phyloP scores from a whole-genome alignment of 1,140 invertebrate species.

The Antheraea pernyi region DNA sequence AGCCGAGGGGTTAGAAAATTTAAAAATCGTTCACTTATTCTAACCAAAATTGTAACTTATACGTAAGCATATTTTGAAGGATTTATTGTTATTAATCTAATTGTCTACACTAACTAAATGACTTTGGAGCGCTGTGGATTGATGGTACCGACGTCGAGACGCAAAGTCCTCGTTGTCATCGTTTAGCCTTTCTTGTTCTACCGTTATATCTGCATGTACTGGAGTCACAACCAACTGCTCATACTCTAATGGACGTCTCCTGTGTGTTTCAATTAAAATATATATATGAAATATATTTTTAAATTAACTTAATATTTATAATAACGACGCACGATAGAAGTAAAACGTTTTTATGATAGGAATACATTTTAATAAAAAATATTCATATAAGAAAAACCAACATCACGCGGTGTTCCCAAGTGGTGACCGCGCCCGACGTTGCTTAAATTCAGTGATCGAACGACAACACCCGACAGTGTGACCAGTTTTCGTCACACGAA shows the following conservation, averaged over 20 bases:
- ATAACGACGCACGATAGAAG: neutral
- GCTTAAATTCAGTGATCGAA: too few species aligned
- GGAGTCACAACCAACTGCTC: conserved; percentile 95
- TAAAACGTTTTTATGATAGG: neutral
- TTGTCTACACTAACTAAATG: conserved; percentile 84
- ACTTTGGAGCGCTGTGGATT: conserved; percentile 90
- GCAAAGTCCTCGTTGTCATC: conserved; percentile 98
- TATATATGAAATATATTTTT: too few species aligned
- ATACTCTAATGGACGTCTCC: conserved; percentile 88
- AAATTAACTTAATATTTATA: too few species aligned
- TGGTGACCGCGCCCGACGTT: too few species aligned
- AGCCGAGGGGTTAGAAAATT: neutral
- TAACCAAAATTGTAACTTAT: neutral
- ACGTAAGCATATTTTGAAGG: neutral
- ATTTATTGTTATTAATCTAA: neutral
- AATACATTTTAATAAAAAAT: too few species aligned
- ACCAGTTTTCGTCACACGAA: too few species aligned
- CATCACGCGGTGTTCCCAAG: too few species aligned
- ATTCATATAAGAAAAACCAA: too few species aligned
- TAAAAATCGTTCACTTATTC: neutral
- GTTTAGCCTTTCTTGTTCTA: conserved; percentile 92
- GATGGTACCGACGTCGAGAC: conserved; percentile 93
- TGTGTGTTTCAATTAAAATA: conserved; percentile 41
- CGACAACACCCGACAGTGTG: too few species aligned
- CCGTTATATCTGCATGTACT: conserved; percentile 88